Evolutionary conservation across 2,888 invertebrate genomes (phyloP).

Genomic region (Odontocerum albicorne): DNA sequence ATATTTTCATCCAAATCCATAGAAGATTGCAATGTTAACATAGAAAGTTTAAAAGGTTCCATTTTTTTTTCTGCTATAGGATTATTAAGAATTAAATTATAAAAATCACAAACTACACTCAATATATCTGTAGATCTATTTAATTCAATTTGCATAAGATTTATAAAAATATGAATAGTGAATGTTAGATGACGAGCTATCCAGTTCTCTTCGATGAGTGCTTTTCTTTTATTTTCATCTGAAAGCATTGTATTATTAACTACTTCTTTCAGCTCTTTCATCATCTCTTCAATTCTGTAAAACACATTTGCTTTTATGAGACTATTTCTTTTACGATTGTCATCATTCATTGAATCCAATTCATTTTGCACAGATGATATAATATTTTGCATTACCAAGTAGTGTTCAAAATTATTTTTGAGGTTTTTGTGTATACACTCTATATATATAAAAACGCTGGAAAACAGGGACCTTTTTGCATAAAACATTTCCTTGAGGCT

Average conservation of each 20-base stretch:
- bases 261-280: slow-evolving; percentile 55
- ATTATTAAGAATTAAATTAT: slow-evolving; percentile 5
- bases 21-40: slow-evolving; percentile 34
- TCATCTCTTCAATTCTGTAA: slow-evolving; percentile 56
- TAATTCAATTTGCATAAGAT: slow-evolving; percentile 62
- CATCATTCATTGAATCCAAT: slow-evolving; percentile 63
- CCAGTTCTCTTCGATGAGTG: slow-evolving; percentile 61
- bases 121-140: slow-evolving; percentile 42
- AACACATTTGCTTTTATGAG: slow-evolving; percentile 66
- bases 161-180: slow-evolving; percentile 58
- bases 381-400: slow-evolving; percentile 60
- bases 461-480: slow-evolving; percentile 57
- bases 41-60: slow-evolving; percentile 47
- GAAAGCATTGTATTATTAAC: slow-evolving; percentile 59
- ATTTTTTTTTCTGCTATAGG: slow-evolving; percentile 34
- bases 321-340: slow-evolving; percentile 55
- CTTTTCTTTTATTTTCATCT: slow-evolving; percentile 56
- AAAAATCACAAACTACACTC: slow-evolving; percentile 11
- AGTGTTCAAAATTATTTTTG: slow-evolving; percentile 55
- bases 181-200: slow-evolving; percentile 55
- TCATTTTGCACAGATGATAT: slow-evolving; percentile 59
- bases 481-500: slow-evolving; percentile 61
- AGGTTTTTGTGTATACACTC: slow-evolving; percentile 58
- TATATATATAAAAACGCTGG: slow-evolving; percentile 59
- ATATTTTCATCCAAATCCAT: not conserved